Evolutionary conservation across 1,140 invertebrate genomes (phyloP), one percentile per base, ranked within the genome.

Genomic region (Micrasema longulum): DNA sequence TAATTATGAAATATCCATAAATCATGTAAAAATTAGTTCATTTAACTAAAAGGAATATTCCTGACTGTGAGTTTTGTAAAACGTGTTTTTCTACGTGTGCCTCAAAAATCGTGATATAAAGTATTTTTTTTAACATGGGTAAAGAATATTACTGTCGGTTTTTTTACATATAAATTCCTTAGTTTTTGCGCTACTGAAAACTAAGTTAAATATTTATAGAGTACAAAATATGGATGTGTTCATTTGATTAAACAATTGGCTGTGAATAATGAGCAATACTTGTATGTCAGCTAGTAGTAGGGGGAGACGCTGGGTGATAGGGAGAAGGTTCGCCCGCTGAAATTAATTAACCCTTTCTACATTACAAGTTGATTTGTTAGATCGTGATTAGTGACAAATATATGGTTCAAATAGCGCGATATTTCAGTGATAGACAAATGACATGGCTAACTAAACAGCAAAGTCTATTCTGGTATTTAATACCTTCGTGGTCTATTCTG

Each of bases 301-400:
- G 14, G 35, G n/a, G 14, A 41, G 26, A 14, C 55, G 9, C 35
- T 9, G 36, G 55, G 55, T 18, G 18, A 38, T 57, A 38, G 41
- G 67, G 16, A 43, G 35, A 38, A 52, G 48, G 50, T 18, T 50
- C 48, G 35, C 68, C 67, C 50, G 53, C 31, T 22, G 64, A 71
- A 74, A 74, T 74, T 74, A 74, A 74, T 74, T 74, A 74, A 74
- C 73, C 73, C 73, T 74, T 74, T 74, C 50, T 55, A 71, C 68
- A 66, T 74, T 74, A 71, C 73, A 74, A 74, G 73, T 74, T 74
- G 73, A 74, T 74, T 74, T 74, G 73, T 74, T 74, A 69, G 62
- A 74, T 74, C 69, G 73, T 68, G 73, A 74, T 74, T 74, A 74
- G 73, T 74, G 73, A 74, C 73, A 74, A 74, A 74, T 74, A 74